Conservation (phyloP, 1,140 invertebrate genomes). For the Asobara japonica region DNA sequence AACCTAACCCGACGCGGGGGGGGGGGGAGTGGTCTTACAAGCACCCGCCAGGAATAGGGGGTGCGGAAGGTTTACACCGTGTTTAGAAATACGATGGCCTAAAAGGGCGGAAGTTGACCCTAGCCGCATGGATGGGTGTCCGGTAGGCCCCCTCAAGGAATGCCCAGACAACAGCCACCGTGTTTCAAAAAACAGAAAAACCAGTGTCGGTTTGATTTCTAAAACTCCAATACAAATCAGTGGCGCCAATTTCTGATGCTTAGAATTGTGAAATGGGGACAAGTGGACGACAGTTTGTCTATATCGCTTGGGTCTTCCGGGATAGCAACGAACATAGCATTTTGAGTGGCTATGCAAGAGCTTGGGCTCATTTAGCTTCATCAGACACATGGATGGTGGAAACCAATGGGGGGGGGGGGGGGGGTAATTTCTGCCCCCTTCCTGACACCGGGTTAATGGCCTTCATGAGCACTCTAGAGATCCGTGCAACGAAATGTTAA, state of each 20-base stretch:
- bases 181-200: too few relatives aligned
- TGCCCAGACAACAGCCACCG: too few relatives aligned
- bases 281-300: conserved; percentile 31
- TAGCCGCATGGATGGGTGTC: too few relatives aligned
- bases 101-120: too few relatives aligned
- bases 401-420: neutral
- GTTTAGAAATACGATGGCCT: too few relatives aligned
- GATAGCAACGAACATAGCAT: conserved; percentile 17
- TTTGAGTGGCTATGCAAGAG: conserved; percentile 22
- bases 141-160: too few relatives aligned
- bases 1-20: too few relatives aligned
- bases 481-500: conserved; percentile 33
- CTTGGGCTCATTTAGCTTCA: neutral
- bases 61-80: too few relatives aligned
- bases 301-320: conserved; percentile 26
- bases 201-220: neutral
- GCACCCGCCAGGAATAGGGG: too few relatives aligned
- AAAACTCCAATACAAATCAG: neutral
- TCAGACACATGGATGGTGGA: neutral
- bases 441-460: conserved; percentile 8
- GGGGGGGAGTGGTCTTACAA: too few relatives aligned
- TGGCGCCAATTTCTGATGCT: neutral
- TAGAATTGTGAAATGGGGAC: neutral
- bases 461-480: conserved; percentile 3
- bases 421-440: neutral